Base-by-base conservation (phyloP, 2,113 vertebrate species). In the Grallaria varia region DNA sequence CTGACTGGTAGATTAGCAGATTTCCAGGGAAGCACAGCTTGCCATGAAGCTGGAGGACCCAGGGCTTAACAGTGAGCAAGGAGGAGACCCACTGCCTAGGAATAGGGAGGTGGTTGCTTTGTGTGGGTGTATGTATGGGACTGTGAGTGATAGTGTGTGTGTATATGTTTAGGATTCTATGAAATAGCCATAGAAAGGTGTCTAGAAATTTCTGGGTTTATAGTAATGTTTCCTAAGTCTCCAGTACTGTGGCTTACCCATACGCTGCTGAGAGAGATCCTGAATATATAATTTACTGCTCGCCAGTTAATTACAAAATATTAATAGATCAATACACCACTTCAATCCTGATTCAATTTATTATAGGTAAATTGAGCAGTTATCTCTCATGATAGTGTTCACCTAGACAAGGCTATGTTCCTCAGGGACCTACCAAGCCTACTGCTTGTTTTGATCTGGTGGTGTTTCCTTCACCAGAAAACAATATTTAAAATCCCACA, bases 11-110 rank as follows among this genome's bases (percentile, higher is more conserved):
- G 28, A 45, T 53, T 12, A 60, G 35, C 47, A 77, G 52, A 17
- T 17, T 14, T 19, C 12, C 40, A 58, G 30, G 42, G 37, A 6
- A 58, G 28, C 16, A 22, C 0, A 0, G 28, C 1, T 68, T n/a
- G 3, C 30, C 1, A 3, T 45, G 64, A 50, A 56, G 45, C 25
- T 73, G 72, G 35, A 87, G 33, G 31, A 60, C 14, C 14, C 2
- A 0, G 6, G 11, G 5, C 15, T 42, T 45, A 35, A n/a, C 11
- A 30, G 17, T 22, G n/a, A 53, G 6, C 16, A 45, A 85, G 4
- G 23, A 71, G 11, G 12, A n/a, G 8, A 59, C 6, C 5, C 0
- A 1, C 4, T 40, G 11, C 42, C 23, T 50, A 40, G 62, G 35
- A 77, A 62, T 17, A 78, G 15, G 55, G 15, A 80, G 18, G 40